Evolutionary conservation across 2,113 vertebrate genomes (phyloP).

Genomic region (Philantomba maxwellii): DNA sequence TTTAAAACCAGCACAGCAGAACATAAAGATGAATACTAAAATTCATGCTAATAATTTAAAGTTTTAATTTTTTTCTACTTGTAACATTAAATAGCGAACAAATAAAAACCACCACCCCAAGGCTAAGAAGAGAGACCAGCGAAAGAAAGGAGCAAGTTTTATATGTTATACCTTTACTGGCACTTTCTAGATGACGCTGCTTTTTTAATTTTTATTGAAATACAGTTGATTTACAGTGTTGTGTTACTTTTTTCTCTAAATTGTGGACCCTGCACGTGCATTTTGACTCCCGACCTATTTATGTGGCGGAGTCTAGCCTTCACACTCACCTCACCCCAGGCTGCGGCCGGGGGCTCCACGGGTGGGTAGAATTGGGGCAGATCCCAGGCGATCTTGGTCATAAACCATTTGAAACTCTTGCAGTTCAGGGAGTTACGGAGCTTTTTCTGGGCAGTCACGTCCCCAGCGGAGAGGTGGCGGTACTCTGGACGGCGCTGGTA

Average conservation of each 20-base stretch:
- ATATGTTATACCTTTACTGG: not conserved
- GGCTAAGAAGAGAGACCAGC: not conserved
- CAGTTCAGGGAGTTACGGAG: conserved; percentile 89
- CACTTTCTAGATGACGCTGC: not conserved
- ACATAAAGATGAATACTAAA: not conserved
- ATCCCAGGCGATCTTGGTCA: conserved; percentile 96
- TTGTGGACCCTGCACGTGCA: not conserved
- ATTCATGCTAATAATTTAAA: not conserved
- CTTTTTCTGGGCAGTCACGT: conserved; percentile 89
- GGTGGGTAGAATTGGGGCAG: conserved; percentile 94
- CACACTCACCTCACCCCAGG: conserved; percentile 92
- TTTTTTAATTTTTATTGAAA: not conserved
- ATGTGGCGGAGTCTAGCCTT: rapidly evolving
- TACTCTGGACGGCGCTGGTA: conserved; percentile 97
- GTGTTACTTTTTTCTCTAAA: not conserved
- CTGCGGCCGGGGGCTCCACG: conserved; percentile 93
- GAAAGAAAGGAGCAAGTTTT: not conserved
- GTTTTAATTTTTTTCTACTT: not conserved
- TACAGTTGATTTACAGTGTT: not conserved
- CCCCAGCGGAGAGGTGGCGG: conserved; percentile 93
- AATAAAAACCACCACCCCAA: not conserved
- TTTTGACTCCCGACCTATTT: rapidly evolving
- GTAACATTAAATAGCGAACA: not conserved
- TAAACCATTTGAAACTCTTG: conserved; percentile 96
- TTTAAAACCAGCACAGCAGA: not conserved